phyloP scores from a whole-genome alignment of 1,140 invertebrate genomes.

The Lasioglossum albipes region DNA sequence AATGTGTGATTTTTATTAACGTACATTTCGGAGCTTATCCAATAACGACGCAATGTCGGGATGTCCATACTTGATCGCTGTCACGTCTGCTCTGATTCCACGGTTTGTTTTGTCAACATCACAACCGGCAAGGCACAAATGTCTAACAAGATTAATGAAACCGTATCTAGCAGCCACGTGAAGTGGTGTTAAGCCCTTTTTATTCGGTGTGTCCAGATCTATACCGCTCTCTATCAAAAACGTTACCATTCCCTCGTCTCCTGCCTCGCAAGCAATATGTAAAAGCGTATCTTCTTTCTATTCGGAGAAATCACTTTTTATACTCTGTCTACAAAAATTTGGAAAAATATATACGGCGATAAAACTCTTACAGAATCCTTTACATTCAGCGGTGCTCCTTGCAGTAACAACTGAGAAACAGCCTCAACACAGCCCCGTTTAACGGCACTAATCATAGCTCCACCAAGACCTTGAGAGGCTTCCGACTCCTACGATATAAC shows the following conservation, averaged over 20 bases:
- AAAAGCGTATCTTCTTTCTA: constrained; percentile 88
- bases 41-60: constrained; percentile 88
- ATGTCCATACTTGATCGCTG: constrained; percentile 89
- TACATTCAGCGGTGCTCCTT: constrained; percentile 86
- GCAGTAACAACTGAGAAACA: constrained; percentile 81
- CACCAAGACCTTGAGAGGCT: constrained; percentile 76
- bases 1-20: constrained; percentile 48
- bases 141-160: constrained; percentile 87
- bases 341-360: neutral
- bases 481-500: constrained; percentile 75
- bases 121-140: constrained; percentile 87
- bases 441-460: constrained; percentile 77
- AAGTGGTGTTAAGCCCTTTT: constrained; percentile 85
- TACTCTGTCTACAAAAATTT: neutral
- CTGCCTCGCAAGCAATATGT: constrained; percentile 86
- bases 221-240: constrained; percentile 88
- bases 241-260: constrained; percentile 85
- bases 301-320: constrained; percentile 57
- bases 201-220: constrained; percentile 86
- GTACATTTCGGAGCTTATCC: constrained; percentile 85
- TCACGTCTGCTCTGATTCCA: constrained; percentile 90
- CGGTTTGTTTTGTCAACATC: constrained; percentile 85
- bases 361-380: constrained; percentile 82
- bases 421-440: constrained; percentile 77
- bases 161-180: constrained; percentile 89